Percentiles rank a stretch among this genome's conserved stretches.
Conservation (phyloP, 2,797 vertebrate genomes). For the Ctenopoma kingsleyae region DNA sequence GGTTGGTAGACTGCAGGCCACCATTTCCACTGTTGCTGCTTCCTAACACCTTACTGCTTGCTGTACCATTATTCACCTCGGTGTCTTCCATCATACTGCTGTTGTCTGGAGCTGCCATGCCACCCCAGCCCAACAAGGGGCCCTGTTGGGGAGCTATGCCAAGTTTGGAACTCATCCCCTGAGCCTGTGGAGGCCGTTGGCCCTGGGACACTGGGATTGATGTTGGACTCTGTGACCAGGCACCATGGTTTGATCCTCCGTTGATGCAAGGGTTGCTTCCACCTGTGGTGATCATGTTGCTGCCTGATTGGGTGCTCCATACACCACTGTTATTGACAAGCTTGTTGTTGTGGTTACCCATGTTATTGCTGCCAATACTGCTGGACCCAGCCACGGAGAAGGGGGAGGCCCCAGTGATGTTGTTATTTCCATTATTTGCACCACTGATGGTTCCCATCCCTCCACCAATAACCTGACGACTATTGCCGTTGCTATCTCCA, state of each 20-base stretch:
- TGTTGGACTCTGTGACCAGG: slow-evolving; percentile 90
- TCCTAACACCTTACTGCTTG: slow-evolving; percentile 89
- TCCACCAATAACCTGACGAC: slow-evolving; percentile 74
- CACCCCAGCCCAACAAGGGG: slow-evolving; percentile 89
- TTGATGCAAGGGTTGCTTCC: slow-evolving; percentile 88
- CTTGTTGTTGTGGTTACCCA: slow-evolving; percentile 90
- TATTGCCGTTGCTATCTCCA: slow-evolving; percentile 78
- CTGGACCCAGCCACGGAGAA: slow-evolving; percentile 77
- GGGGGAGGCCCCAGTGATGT: slow-evolving; percentile 77
- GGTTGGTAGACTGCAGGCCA: slow-evolving; percentile 94
- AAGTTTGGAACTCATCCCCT: slow-evolving; percentile 91
- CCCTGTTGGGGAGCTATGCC: slow-evolving; percentile 88
- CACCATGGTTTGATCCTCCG: slow-evolving; percentile 93
- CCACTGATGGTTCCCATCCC: slow-evolving; percentile 80
- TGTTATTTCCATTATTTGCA: slow-evolving; percentile 88
- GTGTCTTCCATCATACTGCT: slow-evolving; percentile 86
- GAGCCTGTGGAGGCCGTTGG: slow-evolving; percentile 90
- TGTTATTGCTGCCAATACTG: slow-evolving; percentile 92
- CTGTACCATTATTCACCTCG: slow-evolving; percentile 93
- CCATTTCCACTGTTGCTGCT: slow-evolving; percentile 83
- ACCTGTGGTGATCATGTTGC: slow-evolving; percentile 63
- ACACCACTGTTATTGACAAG: slow-evolving; percentile 79
- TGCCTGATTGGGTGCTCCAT: slow-evolving; percentile 89
- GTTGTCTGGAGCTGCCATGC: slow-evolving; percentile 88
- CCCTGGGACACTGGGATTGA: slow-evolving; percentile 87